These are phyloP conservation scores for Dasyurus viverrinus DNA, from an alignment of 2,113 vertebrate genomes.

Conservation along the genomic window DNA sequence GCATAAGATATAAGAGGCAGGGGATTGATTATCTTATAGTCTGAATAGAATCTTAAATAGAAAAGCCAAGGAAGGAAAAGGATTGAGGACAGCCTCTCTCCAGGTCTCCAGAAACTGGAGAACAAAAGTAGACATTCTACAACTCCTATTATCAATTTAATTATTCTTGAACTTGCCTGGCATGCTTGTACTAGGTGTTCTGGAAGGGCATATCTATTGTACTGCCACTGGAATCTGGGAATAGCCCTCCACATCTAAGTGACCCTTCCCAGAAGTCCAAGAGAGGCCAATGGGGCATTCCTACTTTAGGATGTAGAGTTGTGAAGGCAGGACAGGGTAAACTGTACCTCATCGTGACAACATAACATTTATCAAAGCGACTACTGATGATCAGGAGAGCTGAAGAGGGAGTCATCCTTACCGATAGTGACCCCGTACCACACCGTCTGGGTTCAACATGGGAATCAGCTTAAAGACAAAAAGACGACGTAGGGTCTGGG, in stretches of 20 bases:
- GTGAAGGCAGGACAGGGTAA: conserved; percentile 3
- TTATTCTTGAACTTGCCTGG: background rate
- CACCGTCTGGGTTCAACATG: conserved; percentile 98
- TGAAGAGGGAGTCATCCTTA: conserved; percentile 68
- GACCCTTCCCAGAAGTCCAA: background rate
- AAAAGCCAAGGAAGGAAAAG: background rate
- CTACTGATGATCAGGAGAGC: background rate
- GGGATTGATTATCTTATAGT: conserved; percentile 7
- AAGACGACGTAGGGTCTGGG: conserved; percentile 91
- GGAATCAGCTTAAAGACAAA: conserved; percentile 98
- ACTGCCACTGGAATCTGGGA: background rate
- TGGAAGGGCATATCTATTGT: background rate
- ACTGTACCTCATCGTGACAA: background rate
- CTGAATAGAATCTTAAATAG: background rate
- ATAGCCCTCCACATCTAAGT: background rate
- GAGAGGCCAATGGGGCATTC: background rate
- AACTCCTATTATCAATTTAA: background rate
- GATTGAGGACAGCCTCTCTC: background rate
- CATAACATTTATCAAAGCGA: background rate
- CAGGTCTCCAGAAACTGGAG: background rate
- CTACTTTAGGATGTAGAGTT: background rate
- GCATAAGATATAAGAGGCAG: background rate
- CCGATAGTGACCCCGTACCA: conserved; percentile 97
- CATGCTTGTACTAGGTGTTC: background rate
- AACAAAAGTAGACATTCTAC: background rate